phyloP scores from a whole-genome alignment of 2,888 invertebrate genomes.

The Carcina quercana region DNA sequence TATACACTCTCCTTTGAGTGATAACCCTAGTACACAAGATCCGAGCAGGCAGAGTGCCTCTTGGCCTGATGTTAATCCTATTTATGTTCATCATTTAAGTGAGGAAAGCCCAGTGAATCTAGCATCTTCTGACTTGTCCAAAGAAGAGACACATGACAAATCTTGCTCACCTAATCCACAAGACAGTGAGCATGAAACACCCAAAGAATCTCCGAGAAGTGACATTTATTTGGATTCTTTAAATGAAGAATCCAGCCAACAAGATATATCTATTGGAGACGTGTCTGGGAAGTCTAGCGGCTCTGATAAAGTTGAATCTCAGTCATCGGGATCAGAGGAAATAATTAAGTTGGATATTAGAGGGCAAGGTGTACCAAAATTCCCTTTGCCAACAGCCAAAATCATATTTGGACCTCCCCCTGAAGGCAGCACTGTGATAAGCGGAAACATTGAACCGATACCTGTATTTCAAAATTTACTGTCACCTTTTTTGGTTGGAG shows the following conservation, averaged over 20 bases:
- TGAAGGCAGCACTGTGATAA: constrained; percentile 45
- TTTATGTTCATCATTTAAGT: constrained; percentile 47
- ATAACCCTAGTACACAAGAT: constrained; percentile 37
- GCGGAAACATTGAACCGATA: constrained; percentile 36
- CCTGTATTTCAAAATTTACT: constrained; percentile 51
- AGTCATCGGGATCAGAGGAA: constrained; percentile 56
- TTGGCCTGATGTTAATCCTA: constrained; percentile 46
- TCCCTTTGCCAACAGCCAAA: constrained; percentile 45
- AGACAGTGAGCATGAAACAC: constrained; percentile 23
- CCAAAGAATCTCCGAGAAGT: constrained; percentile 40
- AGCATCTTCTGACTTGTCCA: constrained; percentile 49
- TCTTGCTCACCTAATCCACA: constrained; percentile 15
- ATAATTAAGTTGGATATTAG: constrained; percentile 66
- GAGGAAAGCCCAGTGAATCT: constrained; percentile 60
- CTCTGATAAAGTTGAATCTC: constrained; percentile 26
- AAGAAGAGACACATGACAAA: constrained; percentile 33
- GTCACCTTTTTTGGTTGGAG: constrained; percentile 54
- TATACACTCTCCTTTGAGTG: constrained; percentile 32
- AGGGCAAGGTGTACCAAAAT: constrained; percentile 54
- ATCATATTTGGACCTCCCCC: constrained; percentile 65
- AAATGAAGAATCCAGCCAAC: constrained; percentile 41
- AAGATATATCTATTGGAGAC: constrained; percentile 23
- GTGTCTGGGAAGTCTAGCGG: constrained; percentile 24
- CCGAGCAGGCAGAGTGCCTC: constrained; percentile 44
- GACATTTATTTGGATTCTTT: constrained; percentile 49